These are phyloP conservation scores for Echinops telfairi DNA, from an alignment of 2,113 vertebrate genomes.

Conservation along the genomic window DNA sequence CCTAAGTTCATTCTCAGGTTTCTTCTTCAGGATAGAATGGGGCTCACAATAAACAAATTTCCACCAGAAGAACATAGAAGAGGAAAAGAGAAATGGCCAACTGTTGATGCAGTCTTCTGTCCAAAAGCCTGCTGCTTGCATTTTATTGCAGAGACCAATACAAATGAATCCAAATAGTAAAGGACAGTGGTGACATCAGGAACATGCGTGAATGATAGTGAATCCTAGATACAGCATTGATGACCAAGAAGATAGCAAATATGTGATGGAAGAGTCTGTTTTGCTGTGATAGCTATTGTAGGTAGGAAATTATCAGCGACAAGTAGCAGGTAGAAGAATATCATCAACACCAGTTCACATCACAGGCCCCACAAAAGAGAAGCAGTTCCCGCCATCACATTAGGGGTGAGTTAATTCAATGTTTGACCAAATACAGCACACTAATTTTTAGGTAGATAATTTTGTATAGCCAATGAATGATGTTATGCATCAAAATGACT, in stretches of 20 bases:
- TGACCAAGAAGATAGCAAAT: not conserved
- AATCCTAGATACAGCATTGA: not conserved
- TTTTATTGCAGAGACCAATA: not conserved
- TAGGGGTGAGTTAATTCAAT: too few relatives aligned
- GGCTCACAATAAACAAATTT: not conserved
- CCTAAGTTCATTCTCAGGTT: not conserved
- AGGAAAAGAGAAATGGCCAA: not conserved
- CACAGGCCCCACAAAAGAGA: too few relatives aligned
- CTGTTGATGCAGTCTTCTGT: not conserved
- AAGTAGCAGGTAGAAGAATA: not conserved
- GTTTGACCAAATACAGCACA: too few relatives aligned
- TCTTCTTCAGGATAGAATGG: not conserved
- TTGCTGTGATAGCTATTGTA: not conserved
- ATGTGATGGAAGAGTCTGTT: not conserved
- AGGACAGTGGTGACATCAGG: not conserved
- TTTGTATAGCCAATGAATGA: too few relatives aligned
- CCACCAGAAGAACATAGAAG: not conserved
- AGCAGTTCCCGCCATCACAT: too few relatives aligned
- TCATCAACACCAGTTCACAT: too few relatives aligned
- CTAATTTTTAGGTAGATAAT: too few relatives aligned
- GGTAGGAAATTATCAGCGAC: not conserved
- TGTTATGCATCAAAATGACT: too few relatives aligned
- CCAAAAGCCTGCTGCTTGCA: not conserved
- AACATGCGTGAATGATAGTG: not conserved
- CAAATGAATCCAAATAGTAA: slow-evolving; percentile 9